Percentiles rank a stretch among this genome's conserved stretches.
phyloP scores from a whole-genome alignment of 2,888 invertebrate species.

The Trypoxylon attenuatum region DNA sequence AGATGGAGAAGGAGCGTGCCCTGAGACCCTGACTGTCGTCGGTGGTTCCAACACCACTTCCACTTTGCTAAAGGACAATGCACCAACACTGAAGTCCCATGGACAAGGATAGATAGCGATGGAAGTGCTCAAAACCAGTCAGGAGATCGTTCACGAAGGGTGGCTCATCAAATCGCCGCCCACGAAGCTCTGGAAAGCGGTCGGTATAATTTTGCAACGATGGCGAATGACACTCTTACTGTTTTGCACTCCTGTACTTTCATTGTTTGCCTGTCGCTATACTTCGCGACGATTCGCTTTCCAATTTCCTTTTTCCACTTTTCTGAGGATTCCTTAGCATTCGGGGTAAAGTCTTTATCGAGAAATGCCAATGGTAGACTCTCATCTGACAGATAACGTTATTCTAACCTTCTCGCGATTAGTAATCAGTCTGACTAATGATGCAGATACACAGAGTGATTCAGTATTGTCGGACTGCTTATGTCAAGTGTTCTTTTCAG shows the following conservation, averaged over 20 bases:
- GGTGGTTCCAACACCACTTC: conserved; percentile 54
- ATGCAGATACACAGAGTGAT: background rate
- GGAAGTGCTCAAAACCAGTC: conserved; percentile 75
- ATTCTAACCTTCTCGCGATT: background rate
- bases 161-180: conserved; percentile 98
- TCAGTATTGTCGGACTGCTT: conserved; percentile 58
- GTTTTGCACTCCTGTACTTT: conserved; percentile 14
- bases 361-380: background rate
- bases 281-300: background rate
- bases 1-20: conserved; percentile 52
- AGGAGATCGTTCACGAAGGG: conserved; percentile 90
- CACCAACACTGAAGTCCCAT: conserved; percentile 34
- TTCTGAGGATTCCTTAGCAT: background rate
- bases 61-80: conserved; percentile 45
- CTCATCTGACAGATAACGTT: background rate
- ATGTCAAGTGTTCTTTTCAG: conserved; percentile 76
- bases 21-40: conserved; percentile 41
- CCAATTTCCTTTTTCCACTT: background rate
- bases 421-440: background rate
- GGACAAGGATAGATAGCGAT: conserved; percentile 44
- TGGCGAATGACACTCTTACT: background rate
- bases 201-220: conserved; percentile 77
- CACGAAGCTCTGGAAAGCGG: conserved; percentile 94
- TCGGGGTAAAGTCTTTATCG: background rate
- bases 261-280: conserved; percentile 58